A percentile compares a stretch with the other conserved stretches of the same genome.
phyloP scores from a whole-genome alignment of 1,140 invertebrate species.

The Hestina assimilis region DNA sequence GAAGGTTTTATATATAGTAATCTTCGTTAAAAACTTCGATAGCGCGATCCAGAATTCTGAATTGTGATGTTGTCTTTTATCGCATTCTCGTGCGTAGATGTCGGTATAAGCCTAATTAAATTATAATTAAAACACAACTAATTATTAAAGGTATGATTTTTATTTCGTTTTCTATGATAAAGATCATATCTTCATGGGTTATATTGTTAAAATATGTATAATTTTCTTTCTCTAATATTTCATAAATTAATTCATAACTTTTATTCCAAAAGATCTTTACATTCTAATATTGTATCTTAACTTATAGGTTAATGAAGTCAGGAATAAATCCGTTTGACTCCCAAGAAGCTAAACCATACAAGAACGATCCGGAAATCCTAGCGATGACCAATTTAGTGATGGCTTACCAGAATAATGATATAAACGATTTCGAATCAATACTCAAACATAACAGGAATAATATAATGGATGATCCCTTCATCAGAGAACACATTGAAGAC shows the following conservation, averaged over 20 bases:
- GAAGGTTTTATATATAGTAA: no score
- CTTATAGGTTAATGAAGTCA: slow-evolving; percentile 96
- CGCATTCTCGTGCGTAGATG: no score
- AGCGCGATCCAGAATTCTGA: no score
- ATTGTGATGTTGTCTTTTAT: no score
- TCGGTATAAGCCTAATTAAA: no score
- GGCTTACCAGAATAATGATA: slow-evolving; percentile 99
- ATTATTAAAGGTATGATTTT: no score
- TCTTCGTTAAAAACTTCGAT: no score
- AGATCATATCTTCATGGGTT: no score
- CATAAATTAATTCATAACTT: not conserved
- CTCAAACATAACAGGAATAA: slow-evolving; percentile 96
- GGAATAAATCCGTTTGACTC: slow-evolving; percentile 99
- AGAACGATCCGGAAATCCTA: slow-evolving; percentile 99
- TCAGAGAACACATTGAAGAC: slow-evolving; percentile 99
- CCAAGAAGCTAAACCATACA: slow-evolving; percentile 99
- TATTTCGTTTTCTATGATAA: no score
- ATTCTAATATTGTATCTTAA: not conserved
- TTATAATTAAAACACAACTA: no score
- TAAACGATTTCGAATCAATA: slow-evolving; percentile 98
- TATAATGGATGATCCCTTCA: slow-evolving; percentile 99
- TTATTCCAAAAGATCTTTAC: no score
- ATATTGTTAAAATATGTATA: not conserved
- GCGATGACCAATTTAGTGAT: slow-evolving; percentile 99
- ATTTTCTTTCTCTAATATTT: not conserved